Base-by-base conservation (phyloP, 2,888 invertebrate species). In the Aphidius colemani region DNA sequence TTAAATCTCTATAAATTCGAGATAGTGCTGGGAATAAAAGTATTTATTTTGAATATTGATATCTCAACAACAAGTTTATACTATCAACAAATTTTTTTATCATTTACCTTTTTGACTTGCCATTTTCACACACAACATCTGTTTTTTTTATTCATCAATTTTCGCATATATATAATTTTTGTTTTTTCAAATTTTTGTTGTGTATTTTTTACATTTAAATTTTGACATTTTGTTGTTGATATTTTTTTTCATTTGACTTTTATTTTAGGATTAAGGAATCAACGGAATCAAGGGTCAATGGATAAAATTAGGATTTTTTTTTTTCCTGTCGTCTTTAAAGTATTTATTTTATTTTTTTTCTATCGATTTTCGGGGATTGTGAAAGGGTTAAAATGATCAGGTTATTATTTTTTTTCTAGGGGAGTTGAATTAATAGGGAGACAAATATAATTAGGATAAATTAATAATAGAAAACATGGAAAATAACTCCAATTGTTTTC, bases 381-480 rank as follows among this genome's bases (percentile, higher is more conserved):
- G 59, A 39, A n/a, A 50, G 40, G 48, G n/a, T 41, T 44, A 53
- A 40, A 41, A 9, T 49, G 40, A 11, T n/a, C n/a, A 50, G 49
- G 40, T 56, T 49, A 56, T 43, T 18, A 18, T 51, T 46, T 44
- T 53, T 72, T 75, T 67, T 71, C 76, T 72, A 75, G 76, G 70
- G 75, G 70, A 74, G 69, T 79, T 78, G 79, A 80, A 80, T 77
- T 76, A 80, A 78, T 77, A 75, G 72, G 72, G 70, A 30, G 5
- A 30, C 30, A 30, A 72, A 75, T 77, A 77, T 71, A 72, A 78
- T 78, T 78, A 79, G 68, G 71, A 72, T 72, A 76, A 76, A 77
- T 77, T 72, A 75, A 73, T 79, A 78, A 78, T 71, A 72, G 74
- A 74, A 77, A 76, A 78, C 75, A 74, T 77, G 72, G 77, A 77